Percentiles rank a stretch among this genome's conserved stretches.
These are phyloP conservation scores for Penelope pileata DNA, from an alignment of 2,113 vertebrate genomes.

Conservation along the genomic window DNA sequence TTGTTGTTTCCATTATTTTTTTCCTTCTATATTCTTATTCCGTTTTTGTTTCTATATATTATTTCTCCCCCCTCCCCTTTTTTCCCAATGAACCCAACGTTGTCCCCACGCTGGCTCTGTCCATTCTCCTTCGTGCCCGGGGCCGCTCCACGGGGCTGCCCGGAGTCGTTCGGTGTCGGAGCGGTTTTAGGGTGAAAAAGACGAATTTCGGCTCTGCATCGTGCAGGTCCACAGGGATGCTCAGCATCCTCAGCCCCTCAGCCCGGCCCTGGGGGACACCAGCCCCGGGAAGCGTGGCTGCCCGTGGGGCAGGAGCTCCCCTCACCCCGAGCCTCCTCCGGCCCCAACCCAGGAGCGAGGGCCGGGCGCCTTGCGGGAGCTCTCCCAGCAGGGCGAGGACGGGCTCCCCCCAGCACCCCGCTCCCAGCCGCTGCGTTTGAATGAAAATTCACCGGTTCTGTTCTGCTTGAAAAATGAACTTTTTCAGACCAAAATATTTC, in stretches of 20 bases:
- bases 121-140: background rate
- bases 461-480: background rate
- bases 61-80: no score
- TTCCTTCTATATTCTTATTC: no score
- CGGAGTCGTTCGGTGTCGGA: background rate
- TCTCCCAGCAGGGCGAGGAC: rapidly evolving
- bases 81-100: background rate
- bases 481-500: background rate
- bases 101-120: background rate
- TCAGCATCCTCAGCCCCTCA: no score
- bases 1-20: no score
- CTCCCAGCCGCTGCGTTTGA: rapidly evolving
- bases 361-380: no score
- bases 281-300: background rate
- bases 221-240: background rate
- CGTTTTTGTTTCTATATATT: background rate
- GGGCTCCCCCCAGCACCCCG: rapidly evolving
- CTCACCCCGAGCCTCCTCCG: background rate
- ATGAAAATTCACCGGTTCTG: background rate
- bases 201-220: no score
- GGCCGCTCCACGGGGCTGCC: no score
- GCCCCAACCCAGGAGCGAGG: rapidly evolving
- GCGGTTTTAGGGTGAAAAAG: background rate
- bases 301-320: background rate
- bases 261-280: no score